Percentiles rank a stretch among this genome's conserved stretches.
phyloP scores from a whole-genome alignment of 2,113 vertebrate genomes.

The Trematocara macrostoma region DNA sequence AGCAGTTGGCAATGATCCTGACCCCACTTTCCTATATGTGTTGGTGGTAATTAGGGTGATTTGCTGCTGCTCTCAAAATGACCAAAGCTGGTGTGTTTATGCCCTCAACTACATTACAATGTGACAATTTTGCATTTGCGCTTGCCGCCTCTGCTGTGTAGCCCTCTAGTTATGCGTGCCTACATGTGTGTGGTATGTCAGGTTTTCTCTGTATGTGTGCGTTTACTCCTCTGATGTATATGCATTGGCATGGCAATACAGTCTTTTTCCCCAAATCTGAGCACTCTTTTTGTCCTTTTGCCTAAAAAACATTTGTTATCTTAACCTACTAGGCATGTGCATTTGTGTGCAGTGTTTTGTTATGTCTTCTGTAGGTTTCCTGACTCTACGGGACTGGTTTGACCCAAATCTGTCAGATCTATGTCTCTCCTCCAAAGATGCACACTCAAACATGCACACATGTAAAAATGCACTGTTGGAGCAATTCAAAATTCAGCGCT shows the following conservation, averaged over 20 bases:
- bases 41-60: conserved; percentile 38
- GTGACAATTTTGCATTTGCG: background rate
- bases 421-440: conserved; percentile 11
- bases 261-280: background rate
- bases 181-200: background rate
- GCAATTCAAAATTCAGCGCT: background rate
- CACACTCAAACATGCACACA: background rate
- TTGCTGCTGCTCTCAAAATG: background rate
- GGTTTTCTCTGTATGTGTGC: background rate
- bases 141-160: background rate
- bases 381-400: conserved; percentile 51
- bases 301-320: conserved; percentile 45
- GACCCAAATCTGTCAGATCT: conserved; percentile 69
- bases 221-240: conserved; percentile 1
- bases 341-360: conserved; percentile 5
- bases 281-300: background rate
- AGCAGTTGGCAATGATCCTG: background rate
- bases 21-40: conserved; percentile 35
- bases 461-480: background rate
- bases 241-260: conserved; percentile 8
- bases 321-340: conserved; percentile 9
- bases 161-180: conserved; percentile 9
- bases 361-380: conserved; percentile 27
- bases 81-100: conserved; percentile 3
- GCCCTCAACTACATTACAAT: background rate